Conservation (phyloP, 2,888 invertebrate species). For the Ochropleura leucogaster region DNA sequence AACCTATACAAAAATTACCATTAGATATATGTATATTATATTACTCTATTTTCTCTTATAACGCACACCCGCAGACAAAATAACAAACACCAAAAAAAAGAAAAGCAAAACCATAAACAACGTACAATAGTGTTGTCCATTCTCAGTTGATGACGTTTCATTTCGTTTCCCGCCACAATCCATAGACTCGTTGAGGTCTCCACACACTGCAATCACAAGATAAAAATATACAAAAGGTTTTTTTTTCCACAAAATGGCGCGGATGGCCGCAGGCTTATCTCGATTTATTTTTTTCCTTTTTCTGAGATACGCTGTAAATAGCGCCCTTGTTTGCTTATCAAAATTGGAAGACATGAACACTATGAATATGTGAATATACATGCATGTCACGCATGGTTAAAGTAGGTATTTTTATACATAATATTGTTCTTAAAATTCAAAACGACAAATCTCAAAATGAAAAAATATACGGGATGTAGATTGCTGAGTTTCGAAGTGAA, state of each 20-base stretch:
- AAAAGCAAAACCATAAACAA: slow-evolving; percentile 39
- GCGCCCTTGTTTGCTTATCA: slow-evolving; percentile 55
- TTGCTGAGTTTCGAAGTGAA: no score
- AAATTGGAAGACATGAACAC: slow-evolving; percentile 52
- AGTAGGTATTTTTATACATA: neutral
- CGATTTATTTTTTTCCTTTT: slow-evolving; percentile 46
- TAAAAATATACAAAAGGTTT: slow-evolving; percentile 38
- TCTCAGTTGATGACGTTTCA: slow-evolving; percentile 53
- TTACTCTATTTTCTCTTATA: neutral
- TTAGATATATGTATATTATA: neutral
- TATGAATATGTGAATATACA: slow-evolving; percentile 30
- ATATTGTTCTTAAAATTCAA: neutral
- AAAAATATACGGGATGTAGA: no score
- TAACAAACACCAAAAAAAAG: neutral
- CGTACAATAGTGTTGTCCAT: slow-evolving; percentile 42
- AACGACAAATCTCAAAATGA: no score
- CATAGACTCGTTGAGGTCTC: slow-evolving; percentile 34
- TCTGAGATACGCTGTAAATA: slow-evolving; percentile 44
- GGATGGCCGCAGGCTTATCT: slow-evolving; percentile 48
- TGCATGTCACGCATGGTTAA: neutral
- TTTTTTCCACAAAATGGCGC: slow-evolving; percentile 36
- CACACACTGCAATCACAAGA: slow-evolving; percentile 43
- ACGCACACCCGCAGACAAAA: neutral
- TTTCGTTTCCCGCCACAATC: slow-evolving; percentile 42
- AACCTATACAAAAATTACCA: neutral